phyloP scores from a whole-genome alignment of 2,888 invertebrate species.

The Antheraea yamamai region DNA sequence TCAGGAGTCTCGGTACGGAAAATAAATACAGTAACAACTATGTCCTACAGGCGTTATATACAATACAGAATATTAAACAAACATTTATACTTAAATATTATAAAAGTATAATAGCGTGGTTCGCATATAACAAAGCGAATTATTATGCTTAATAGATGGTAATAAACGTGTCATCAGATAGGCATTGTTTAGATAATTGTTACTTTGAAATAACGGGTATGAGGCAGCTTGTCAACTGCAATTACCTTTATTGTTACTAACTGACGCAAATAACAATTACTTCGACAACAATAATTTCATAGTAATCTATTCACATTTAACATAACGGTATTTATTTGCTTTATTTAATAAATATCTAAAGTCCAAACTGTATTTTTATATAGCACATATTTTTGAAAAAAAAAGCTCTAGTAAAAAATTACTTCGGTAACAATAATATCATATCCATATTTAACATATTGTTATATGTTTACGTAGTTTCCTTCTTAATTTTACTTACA shows the following conservation, averaged over 20 bases:
- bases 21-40: neutral
- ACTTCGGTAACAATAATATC: no score
- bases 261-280: slow-evolving; percentile 9
- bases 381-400: neutral
- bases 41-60: neutral
- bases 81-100: neutral
- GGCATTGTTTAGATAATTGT: slow-evolving; percentile 43
- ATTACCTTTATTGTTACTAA: slow-evolving; percentile 47
- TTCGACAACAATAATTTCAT: neutral
- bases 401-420: no score
- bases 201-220: slow-evolving; percentile 48
- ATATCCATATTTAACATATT: no score
- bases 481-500: no score
- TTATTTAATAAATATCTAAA: neutral
- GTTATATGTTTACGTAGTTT: no score
- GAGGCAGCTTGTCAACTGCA: slow-evolving; percentile 42
- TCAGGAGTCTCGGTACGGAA: neutral
- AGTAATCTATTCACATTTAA: neutral
- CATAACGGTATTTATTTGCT: neutral
- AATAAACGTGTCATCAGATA: slow-evolving; percentile 40
- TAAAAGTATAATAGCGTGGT: neutral
- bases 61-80: neutral
- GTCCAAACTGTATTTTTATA: neutral
- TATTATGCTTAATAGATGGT: slow-evolving; percentile 31
- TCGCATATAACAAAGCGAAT: slow-evolving; percentile 34